Evolutionary conservation across 2,113 vertebrate genomes (phyloP), one percentile per base, ranked within the genome.

Genomic region (Lethenteron camtschaticum): DNA sequence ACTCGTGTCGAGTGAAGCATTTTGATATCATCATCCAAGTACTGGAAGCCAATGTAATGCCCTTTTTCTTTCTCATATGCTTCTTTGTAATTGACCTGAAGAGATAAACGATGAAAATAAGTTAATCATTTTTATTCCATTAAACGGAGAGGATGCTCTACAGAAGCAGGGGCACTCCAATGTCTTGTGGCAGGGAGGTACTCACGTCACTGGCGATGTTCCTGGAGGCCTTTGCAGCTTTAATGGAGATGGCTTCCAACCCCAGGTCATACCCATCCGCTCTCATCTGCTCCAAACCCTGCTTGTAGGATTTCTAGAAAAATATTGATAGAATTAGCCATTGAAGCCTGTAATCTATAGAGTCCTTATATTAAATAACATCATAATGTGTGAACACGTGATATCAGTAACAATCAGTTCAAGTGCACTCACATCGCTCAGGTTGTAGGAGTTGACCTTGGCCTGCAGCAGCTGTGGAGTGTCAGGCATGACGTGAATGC

Each of bases 121-220:
- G 41, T 41, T 41, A 41, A 41, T 6, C 41, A 41, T 41, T 41
- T 41, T 41, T 41, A 41, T 41, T 41, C 41, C 41, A 41, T 41
- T 41, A 41, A 41, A 41, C 6, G 41, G 41, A 41, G 41, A 41
- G 41, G 41, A 41, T 41, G 41, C 41, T 41, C 41, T 41, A 41
- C 41, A 41, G 41, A 41, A 41, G 41, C 41, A 41, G 41, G 41
- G 41, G 41, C 41, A 3, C 41, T 41, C 41, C 41, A 41, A 41
- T 41, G 41, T 41, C 41, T 66, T 24, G n/a, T 66, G 63, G 24
- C 8, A n/a, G 24, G 24, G n/a, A 24, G 24, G 63, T 24, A 83
- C 94, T 86, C 79, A 96, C 94, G 58, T 96, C 90, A 73, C 94
- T 99, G 76, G 87, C 75, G 69, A 99, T 96, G 75, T 92, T 81